Evolutionary conservation across 1,140 invertebrate species (phyloP).

Genomic region (Condylostylus longicornis): DNA sequence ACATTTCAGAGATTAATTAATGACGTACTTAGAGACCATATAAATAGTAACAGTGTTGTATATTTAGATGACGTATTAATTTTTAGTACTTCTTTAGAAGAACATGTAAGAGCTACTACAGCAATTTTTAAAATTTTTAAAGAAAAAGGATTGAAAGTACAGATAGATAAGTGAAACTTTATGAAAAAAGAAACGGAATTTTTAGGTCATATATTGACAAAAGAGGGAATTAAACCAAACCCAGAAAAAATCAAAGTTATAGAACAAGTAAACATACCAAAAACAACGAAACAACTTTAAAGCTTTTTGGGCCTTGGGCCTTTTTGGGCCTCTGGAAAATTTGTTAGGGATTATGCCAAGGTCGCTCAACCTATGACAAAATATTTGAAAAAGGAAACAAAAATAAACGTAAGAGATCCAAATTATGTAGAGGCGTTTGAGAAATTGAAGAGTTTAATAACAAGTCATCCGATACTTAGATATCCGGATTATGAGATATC

Average conservation of each 20-base stretch:
- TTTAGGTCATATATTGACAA: slow-evolving; percentile 20
- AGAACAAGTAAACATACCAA: slow-evolving; percentile 12
- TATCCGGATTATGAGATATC: slow-evolving; percentile 11
- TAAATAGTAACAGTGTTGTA: slow-evolving; percentile 20
- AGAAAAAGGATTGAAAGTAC: slow-evolving; percentile 22
- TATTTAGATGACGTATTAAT: slow-evolving; percentile 34
- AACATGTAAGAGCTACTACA: slow-evolving; percentile 21
- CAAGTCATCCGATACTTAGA: slow-evolving; percentile 6
- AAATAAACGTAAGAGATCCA: too few species aligned
- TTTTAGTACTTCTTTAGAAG: slow-evolving; percentile 21
- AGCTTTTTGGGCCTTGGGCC: too few species aligned
- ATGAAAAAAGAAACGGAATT: slow-evolving; percentile 19
- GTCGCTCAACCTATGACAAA: too few species aligned
- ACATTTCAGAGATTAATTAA: slow-evolving; percentile 34
- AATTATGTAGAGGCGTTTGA: too few species aligned
- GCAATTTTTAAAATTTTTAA: slow-evolving; percentile 18
- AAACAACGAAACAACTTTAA: too few species aligned
- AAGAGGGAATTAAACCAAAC: slow-evolving; percentile 16
- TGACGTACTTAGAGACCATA: slow-evolving; percentile 19
- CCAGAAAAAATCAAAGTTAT: slow-evolving; percentile 17
- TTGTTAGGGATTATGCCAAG: too few species aligned
- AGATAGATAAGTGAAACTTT: slow-evolving; percentile 22
- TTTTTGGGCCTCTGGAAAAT: too few species aligned
- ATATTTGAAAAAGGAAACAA: too few species aligned
- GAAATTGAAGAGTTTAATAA: slow-evolving; percentile 5